These are phyloP conservation scores for Byasa hedistus DNA, from an alignment of 2,888 invertebrate species.

Conservation along the genomic window DNA sequence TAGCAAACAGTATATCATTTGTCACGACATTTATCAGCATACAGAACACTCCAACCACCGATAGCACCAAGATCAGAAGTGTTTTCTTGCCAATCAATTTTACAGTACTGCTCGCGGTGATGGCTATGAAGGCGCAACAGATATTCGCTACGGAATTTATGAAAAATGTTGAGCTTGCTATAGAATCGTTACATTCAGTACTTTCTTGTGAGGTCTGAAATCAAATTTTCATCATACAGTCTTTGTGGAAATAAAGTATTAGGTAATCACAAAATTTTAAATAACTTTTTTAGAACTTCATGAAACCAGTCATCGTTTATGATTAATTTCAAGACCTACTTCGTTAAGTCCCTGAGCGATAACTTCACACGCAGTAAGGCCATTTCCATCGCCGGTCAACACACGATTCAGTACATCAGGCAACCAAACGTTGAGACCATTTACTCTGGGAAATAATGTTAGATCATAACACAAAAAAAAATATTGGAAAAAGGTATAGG, in stretches of 20 bases:
- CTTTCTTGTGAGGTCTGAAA: slow-evolving; percentile 50
- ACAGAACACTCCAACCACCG: slow-evolving; percentile 55
- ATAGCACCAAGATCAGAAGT: slow-evolving; percentile 52
- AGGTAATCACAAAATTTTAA: slow-evolving; percentile 2
- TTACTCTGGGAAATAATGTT: slow-evolving; percentile 59
- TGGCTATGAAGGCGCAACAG: slow-evolving; percentile 53
- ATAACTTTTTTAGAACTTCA: not conserved
- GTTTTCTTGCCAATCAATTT: slow-evolving; percentile 66
- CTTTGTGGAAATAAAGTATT: not conserved
- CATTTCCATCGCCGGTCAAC: slow-evolving; percentile 48
- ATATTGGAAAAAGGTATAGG: not conserved
- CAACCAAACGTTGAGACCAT: slow-evolving; percentile 80
- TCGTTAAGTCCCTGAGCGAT: slow-evolving; percentile 59
- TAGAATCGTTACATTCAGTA: slow-evolving; percentile 55
- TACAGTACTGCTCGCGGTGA: slow-evolving; percentile 56
- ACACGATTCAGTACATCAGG: slow-evolving; percentile 80
- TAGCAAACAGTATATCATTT: slow-evolving; percentile 58
- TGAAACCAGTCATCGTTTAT: not conserved
- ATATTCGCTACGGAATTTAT: slow-evolving; percentile 58
- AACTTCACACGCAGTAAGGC: slow-evolving; percentile 61
- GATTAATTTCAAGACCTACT: slow-evolving; percentile 39
- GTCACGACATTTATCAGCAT: slow-evolving; percentile 64
- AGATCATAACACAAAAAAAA: not conserved
- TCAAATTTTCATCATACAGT: not conserved
- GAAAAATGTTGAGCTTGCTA: slow-evolving; percentile 58